Evolutionary conservation across 1,140 invertebrate genomes (phyloP).

Genomic region (Augochlora pura): DNA sequence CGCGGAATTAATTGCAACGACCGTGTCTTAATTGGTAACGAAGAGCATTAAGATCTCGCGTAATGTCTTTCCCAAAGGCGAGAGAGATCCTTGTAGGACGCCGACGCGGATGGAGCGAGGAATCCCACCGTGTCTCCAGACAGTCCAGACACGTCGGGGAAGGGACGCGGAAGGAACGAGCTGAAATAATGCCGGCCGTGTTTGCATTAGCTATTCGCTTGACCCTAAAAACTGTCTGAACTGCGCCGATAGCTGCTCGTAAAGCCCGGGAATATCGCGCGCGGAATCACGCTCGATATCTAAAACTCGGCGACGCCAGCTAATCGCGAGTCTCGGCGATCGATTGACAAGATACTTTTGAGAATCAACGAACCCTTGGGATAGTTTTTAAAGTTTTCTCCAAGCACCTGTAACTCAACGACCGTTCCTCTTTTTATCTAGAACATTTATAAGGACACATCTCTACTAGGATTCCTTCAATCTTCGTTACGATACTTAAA

Average conservation of each 20-base stretch:
- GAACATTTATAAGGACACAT: no score
- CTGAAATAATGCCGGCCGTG: conserved; percentile 56
- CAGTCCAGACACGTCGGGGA: conserved; percentile 49
- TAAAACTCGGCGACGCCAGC: conserved; percentile 30
- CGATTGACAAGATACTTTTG: background rate
- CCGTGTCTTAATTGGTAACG: conserved; percentile 78
- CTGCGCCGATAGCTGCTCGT: conserved; percentile 55
- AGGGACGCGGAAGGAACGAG: conserved; percentile 13
- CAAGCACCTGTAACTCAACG: no score
- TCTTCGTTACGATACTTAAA: no score
- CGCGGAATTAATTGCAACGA: conserved; percentile 76
- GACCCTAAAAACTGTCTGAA: conserved; percentile 63
- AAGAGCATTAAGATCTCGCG: conserved; percentile 71
- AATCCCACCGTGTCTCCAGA: conserved; percentile 40
- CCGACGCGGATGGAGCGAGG: background rate
- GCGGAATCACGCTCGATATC: conserved; percentile 44
- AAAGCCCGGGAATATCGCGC: conserved; percentile 44
- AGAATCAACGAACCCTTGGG: no score
- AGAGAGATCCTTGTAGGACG: background rate
- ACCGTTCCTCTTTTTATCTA: no score
- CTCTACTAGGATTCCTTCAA: no score
- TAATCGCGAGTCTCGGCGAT: background rate
- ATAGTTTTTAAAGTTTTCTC: background rate
- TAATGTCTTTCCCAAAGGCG: conserved; percentile 36
- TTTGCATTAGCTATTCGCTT: conserved; percentile 66